Evolutionary conservation across 2,113 vertebrate genomes (phyloP).

Genomic region (Hassar affinis): DNA sequence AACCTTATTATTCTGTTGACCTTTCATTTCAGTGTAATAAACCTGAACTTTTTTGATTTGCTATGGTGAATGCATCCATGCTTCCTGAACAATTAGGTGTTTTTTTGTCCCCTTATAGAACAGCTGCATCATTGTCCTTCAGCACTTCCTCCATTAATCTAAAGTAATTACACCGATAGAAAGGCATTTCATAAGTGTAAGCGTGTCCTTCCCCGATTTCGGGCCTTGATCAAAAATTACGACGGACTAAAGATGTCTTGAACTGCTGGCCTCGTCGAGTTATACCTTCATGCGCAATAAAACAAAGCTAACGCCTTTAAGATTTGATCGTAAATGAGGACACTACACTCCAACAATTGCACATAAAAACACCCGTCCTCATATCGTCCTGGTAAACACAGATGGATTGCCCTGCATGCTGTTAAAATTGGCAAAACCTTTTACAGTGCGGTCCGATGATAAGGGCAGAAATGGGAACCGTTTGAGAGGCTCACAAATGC

Average conservation of each 20-base stretch:
- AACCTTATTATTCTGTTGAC: conserved; percentile 8
- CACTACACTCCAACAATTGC: not conserved
- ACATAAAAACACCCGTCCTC: conserved; percentile 20
- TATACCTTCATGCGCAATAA: conserved; percentile 15
- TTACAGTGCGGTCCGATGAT: not conserved
- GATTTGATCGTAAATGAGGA: conserved; percentile 23
- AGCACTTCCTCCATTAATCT: conserved; percentile 28
- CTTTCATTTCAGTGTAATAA: conserved; percentile 19
- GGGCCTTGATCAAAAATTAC: conserved; percentile 29
- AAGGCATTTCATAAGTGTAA: not conserved
- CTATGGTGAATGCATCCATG: conserved; percentile 1
- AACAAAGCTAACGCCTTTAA: conserved; percentile 18
- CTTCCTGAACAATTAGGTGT: not conserved
- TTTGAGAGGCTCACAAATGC: not conserved
- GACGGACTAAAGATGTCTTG: not conserved
- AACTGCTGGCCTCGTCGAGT: not conserved
- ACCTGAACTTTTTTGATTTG: conserved; percentile 13
- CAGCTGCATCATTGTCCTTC: not conserved
- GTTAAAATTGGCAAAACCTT: not conserved
- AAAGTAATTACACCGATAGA: conserved; percentile 22
- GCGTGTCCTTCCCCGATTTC: not conserved
- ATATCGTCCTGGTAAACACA: not conserved
- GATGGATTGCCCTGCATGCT: not conserved
- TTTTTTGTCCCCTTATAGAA: conserved; percentile 22
- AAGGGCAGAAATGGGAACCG: not conserved